Base-by-base conservation (phyloP, 2,797 vertebrate genomes). In the Enteromius trimaculatus region DNA sequence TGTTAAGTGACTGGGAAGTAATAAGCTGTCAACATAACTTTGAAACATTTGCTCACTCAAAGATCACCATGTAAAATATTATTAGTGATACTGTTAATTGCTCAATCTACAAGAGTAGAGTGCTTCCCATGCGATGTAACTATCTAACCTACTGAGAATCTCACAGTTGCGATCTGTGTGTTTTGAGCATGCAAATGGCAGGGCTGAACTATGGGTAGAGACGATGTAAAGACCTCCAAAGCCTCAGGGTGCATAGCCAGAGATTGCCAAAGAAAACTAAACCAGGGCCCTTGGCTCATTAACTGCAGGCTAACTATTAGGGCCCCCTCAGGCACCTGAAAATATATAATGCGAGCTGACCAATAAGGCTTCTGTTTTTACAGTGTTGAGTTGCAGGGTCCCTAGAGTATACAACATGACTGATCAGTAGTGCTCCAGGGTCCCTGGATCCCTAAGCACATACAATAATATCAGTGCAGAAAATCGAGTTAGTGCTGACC, bases 31-130 rank as follows among this genome's bases (percentile, higher is more conserved):
- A 71, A 34, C 71, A 34, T 60, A 71, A 10, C 23, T 60, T 39
- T 53, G 13, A 39, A 39, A 79, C 44, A 66, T 78, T 65, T 66
- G 29, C 49, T 78, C 76, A 65, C 17, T 78, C 26, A 55, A 69
- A 69, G 16, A 70, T 39, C 10, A 55, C 13, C 6, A 65, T 47
- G 16, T 58, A 21, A 29, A 60, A 58, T 60, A 76, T 42, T 76
- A n/a, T 60, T 55, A 39, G 5, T 60, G 34, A 10, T 58, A 11
- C 29, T 68, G 31, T 53, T 55, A 68, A 68, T 65, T 51, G 77
- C 21, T 76, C 23, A 39, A 79, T 42, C n/a, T 42, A 49, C 72
- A 39, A 58, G 13, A 58, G 14, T n/a, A 39, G 29, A 69, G n/a
- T 39, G 31, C 47, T 80, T 80, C 31, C 53, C 62, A 69, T 19